Evolutionary conservation across 2,113 vertebrate species (phyloP), one percentile per base, ranked within the genome.

Genomic region (Zapornia atra): DNA sequence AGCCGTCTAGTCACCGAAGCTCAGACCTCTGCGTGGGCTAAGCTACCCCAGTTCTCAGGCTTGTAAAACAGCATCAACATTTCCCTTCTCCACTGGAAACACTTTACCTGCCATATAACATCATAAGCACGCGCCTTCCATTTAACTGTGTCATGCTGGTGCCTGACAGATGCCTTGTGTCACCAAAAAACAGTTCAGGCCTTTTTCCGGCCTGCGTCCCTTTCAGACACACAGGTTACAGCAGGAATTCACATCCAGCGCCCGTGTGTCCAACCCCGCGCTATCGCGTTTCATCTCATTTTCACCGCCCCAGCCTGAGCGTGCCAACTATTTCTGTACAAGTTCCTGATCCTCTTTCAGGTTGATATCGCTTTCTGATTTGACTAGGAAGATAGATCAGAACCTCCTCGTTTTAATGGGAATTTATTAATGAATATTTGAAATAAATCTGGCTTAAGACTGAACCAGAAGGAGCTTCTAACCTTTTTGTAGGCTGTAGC

Each of bases 11-110:
- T 9, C 33, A 3, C 51, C 73, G 79, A 69, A 92, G 82, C 0
- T 0, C 76, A 88, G 54, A 50, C 36, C 60, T 70, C 64, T 42
- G 86, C 2, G 26, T 75, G 81, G 92, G 86, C 83, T 72, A 51
- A 66, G 53, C 70, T 31, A 60, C 82, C 48, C 90, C 8, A 48
- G 7, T 42, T 91, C 85, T 93, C 87, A 59, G 77, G 56, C 75
- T 75, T 14, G 14, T 56, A n/a, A 42, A 53, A 56, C 33, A 40
- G 42, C 33, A 3, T 82, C 91, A 87, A 3, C 54, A 19, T 89
- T 96, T 96, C 88, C 94, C 91, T 84, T 91, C 81, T 68, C 56
- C 12, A 15, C 80, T 95, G 95, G 88, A 95, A 96, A 92, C 5
- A 1, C 77, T 75, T 78, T 0, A 87, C 84, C 82, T 86, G 81